Conservation (phyloP, 1,140 invertebrate species). For the Lordiphosa clarofinis region DNA sequence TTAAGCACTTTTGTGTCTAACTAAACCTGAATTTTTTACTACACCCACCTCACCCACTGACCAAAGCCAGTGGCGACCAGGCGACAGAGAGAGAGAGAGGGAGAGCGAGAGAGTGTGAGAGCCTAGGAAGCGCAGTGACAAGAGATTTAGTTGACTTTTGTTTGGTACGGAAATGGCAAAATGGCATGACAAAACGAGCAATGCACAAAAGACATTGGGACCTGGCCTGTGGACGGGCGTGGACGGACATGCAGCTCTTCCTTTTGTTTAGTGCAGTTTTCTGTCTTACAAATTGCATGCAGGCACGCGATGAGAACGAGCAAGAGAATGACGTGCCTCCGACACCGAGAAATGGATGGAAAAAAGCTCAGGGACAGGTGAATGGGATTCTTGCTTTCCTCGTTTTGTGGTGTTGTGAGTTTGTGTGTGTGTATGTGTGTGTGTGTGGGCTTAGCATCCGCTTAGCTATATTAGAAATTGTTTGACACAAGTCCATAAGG, state of each 20-base stretch:
- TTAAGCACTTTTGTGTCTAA: slow-evolving; percentile 6
- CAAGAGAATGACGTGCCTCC: slow-evolving; percentile 30
- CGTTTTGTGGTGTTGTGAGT: slow-evolving; percentile 18
- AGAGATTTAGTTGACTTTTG: slow-evolving; percentile 60
- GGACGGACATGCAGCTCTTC: slow-evolving; percentile 40
- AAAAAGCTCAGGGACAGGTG: slow-evolving; percentile 15
- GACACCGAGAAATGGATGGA: slow-evolving; percentile 1
- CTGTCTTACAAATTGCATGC: slow-evolving; percentile 48
- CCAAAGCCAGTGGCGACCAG: slow-evolving; percentile 15
- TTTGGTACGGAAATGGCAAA: slow-evolving; percentile 55
- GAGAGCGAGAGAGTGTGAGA: neutral
- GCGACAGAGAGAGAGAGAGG: neutral
- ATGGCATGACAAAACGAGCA: slow-evolving; percentile 55
- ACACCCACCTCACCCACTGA: slow-evolving; percentile 8
- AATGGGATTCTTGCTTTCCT: slow-evolving; percentile 18
- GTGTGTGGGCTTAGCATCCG: slow-evolving; percentile 27
- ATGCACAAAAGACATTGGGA: slow-evolving; percentile 43
- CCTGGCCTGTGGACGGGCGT: neutral
- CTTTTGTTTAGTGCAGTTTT: slow-evolving; percentile 22
- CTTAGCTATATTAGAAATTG: slow-evolving; percentile 18
- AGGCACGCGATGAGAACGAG: slow-evolving; percentile 36
- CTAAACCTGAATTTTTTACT: slow-evolving; percentile 2
- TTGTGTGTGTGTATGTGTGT: slow-evolving; percentile 9
- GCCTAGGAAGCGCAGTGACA: slow-evolving; percentile 47
- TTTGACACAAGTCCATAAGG: slow-evolving; percentile 23